Evolutionary conservation across 2,888 invertebrate species (phyloP), one percentile per base, ranked within the genome.

Genomic region (Lithophane leautieri): DNA sequence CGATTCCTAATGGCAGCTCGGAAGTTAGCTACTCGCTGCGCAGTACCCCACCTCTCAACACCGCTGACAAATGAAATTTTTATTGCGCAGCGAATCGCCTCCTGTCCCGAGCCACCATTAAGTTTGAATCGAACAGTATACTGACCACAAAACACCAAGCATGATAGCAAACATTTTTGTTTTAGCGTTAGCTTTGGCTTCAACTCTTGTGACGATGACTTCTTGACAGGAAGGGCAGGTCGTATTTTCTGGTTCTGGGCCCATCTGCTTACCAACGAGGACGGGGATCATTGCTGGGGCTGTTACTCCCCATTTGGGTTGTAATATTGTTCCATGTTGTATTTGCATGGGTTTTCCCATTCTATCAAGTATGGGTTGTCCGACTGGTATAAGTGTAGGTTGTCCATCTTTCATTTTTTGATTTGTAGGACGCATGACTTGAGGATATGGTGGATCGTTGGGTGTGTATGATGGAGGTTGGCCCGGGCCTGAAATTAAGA

Each of bases 381-480:
- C 73, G 40, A 73, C 22, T 16, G 73, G 47, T 60, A 60, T 42
- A 6, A 71, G 25, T 4, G 71, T 70, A 1, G 73, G 58, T 58
- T 73, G 73, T 0, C 73, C 73, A 2, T 47, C 34, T 40, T 50
- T 58, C 4, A 73, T 47, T 73, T 73, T 58, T 22, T 47, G 34
- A 12, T 73, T 73, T 42, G 42, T 79, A 22, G 73, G 73, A 11
- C 73, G 63, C 12, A 65, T 40, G 6, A 56, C 34, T 28, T 56
- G 63, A n/a, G 63, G 63, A 42, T 42, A 42, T 12, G 47, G 61
- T 25, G 54, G 72, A 28, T 40, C 6, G 16, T 25, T 47, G 6
- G 47, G 47, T 11, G 78, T 47, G 74, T 88, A 88, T 0, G 91
- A 90, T 2, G 91, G 92, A 11, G 90, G 92, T 8, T 76, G 72